These are phyloP conservation scores for Congeria kusceri DNA, from an alignment of 2,888 invertebrate genomes.

Conservation along the genomic window DNA sequence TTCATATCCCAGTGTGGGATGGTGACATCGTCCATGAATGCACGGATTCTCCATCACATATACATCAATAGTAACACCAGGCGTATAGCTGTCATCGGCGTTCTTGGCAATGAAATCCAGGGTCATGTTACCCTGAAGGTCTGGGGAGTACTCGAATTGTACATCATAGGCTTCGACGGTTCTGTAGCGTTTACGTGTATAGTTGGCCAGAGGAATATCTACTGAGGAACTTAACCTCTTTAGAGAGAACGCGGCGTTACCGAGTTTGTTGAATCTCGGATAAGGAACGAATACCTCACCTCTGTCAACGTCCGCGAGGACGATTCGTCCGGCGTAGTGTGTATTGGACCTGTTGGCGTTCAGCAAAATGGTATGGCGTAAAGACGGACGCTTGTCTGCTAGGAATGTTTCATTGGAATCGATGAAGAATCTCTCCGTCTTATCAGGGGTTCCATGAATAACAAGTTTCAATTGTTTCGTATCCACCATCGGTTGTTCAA, in stretches of 20 bases:
- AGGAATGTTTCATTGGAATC: slow-evolving; percentile 37
- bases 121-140: slow-evolving; percentile 44
- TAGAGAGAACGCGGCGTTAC: slow-evolving; percentile 37
- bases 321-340: slow-evolving; percentile 34
- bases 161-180: slow-evolving; percentile 43
- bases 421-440: slow-evolving; percentile 43
- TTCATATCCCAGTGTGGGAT: neutral
- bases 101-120: slow-evolving; percentile 51
- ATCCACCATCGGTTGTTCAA: slow-evolving; percentile 30
- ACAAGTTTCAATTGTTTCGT: slow-evolving; percentile 25
- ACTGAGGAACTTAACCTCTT: neutral
- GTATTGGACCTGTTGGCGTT: slow-evolving; percentile 38
- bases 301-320: slow-evolving; percentile 52
- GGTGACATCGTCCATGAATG: slow-evolving; percentile 59
- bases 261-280: slow-evolving; percentile 26
- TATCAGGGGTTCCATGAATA: slow-evolving; percentile 31
- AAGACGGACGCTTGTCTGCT: slow-evolving; percentile 32
- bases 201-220: slow-evolving; percentile 17
- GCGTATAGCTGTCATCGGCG: slow-evolving; percentile 28
- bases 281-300: slow-evolving; percentile 29
- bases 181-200: slow-evolving; percentile 20
- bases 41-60: slow-evolving; percentile 54
- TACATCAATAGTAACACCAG: slow-evolving; percentile 40
- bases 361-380: slow-evolving; percentile 20
- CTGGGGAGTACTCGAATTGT: slow-evolving; percentile 25